Percentiles rank a stretch among this genome's conserved stretches.
phyloP scores from a whole-genome alignment of 1,140 invertebrate species.

The Bombus confusus region DNA sequence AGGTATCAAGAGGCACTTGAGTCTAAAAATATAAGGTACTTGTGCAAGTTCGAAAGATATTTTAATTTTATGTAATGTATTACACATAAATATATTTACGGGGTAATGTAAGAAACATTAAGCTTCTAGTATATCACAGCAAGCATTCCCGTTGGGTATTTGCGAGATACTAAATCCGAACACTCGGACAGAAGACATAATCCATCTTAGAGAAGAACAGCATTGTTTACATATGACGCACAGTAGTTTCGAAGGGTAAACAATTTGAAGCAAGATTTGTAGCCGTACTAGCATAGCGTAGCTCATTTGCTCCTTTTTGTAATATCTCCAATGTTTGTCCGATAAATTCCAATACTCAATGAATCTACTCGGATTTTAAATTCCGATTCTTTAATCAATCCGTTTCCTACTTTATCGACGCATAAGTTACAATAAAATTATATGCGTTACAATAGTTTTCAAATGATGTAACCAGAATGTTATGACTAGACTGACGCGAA shows the following conservation, averaged over 20 bases:
- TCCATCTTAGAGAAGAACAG: slow-evolving; percentile 26
- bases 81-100: neutral
- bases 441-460: neutral
- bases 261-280: slow-evolving; percentile 35
- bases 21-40: neutral
- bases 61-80: neutral
- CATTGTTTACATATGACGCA: slow-evolving; percentile 29
- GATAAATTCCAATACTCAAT: neutral
- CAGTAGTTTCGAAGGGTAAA: slow-evolving; percentile 27
- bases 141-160: neutral
- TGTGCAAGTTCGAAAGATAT: neutral
- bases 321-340: neutral
- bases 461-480: neutral
- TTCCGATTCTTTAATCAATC: neutral
- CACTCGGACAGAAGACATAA: slow-evolving; percentile 17
- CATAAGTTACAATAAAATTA: neutral
- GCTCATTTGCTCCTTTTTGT: neutral
- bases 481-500: neutral
- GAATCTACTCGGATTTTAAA: neutral
- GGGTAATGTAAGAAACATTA: neutral
- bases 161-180: slow-evolving; percentile 17
- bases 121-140: neutral
- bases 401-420: neutral
- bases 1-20: no score
- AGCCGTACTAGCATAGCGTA: neutral